Conservation (phyloP, 2,888 invertebrate species). For the Sepioteuthis lessoniana region DNA sequence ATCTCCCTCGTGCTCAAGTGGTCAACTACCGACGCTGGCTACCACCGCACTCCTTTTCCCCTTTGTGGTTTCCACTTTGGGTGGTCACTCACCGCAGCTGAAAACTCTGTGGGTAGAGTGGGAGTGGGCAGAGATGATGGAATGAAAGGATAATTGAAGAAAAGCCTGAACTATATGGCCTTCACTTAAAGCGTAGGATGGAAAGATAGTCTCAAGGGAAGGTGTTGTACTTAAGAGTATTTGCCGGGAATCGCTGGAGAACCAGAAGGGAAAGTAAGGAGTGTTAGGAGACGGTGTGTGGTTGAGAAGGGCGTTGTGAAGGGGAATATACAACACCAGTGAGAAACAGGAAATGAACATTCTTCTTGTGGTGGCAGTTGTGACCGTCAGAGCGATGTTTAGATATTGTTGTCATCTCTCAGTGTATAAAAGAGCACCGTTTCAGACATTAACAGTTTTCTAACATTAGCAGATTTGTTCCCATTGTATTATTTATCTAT, state of each 20-base stretch:
- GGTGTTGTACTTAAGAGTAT: background rate
- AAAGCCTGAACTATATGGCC: background rate
- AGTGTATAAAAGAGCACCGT: background rate
- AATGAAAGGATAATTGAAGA: constrained; percentile 9
- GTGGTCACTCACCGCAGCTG: background rate
- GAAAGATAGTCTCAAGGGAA: background rate
- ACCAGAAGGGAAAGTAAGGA: background rate
- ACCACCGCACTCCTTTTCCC: background rate
- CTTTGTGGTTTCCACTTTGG: background rate
- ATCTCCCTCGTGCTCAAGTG: background rate
- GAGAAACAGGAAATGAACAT: constrained; percentile 11
- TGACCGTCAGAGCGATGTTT: background rate
- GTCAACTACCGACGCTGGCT: background rate
- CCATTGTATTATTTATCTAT: background rate
- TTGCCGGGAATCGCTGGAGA: background rate
- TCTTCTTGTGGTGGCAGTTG: background rate
- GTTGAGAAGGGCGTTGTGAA: background rate
- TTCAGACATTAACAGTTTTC: background rate
- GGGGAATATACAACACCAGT: background rate
- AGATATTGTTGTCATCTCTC: background rate
- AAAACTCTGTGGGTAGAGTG: background rate
- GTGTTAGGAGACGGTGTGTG: background rate
- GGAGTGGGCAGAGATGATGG: background rate
- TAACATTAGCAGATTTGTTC: background rate
- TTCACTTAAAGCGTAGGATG: background rate